Conservation (phyloP, 2,797 vertebrate genomes). For the Xenentodon cancila region DNA sequence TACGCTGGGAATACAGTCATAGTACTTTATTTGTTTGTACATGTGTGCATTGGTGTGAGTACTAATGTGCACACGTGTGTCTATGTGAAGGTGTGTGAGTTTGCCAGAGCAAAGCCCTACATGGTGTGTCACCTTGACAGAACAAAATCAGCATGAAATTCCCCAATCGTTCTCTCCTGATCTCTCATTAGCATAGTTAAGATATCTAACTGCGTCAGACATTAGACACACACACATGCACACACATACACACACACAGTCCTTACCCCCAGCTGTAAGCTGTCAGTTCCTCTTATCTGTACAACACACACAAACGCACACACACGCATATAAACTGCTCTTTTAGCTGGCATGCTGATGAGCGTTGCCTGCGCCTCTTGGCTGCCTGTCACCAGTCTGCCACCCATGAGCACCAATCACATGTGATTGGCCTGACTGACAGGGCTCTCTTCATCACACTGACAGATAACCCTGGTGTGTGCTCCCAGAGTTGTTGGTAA, state of each 20-base stretch:
- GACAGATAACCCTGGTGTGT: slow-evolving; percentile 80
- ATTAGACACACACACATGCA: slow-evolving; percentile 50
- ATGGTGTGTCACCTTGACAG: slow-evolving; percentile 77
- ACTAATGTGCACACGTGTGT: slow-evolving; percentile 6
- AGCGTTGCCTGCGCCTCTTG: slow-evolving; percentile 81
- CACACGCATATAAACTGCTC: slow-evolving; percentile 73
- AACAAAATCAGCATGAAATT: slow-evolving; percentile 80
- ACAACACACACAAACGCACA: slow-evolving; percentile 63
- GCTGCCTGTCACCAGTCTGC: slow-evolving; percentile 82
- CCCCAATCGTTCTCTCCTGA: slow-evolving; percentile 79
- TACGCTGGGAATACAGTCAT: slow-evolving; percentile 44
- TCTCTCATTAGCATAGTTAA: slow-evolving; percentile 84
- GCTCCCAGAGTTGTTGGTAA: slow-evolving; percentile 68
- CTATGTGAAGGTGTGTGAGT: slow-evolving; percentile 16
- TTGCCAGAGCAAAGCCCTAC: slow-evolving; percentile 52
- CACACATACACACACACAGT: slow-evolving; percentile 49
- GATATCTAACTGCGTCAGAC: slow-evolving; percentile 83
- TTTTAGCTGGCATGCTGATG: slow-evolving; percentile 82
- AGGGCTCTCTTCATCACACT: slow-evolving; percentile 78
- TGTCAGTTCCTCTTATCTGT: slow-evolving; percentile 83
- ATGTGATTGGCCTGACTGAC: slow-evolving; percentile 83
- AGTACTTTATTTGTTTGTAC: slow-evolving; percentile 50
- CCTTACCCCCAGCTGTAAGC: slow-evolving; percentile 82
- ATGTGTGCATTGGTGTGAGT: slow-evolving; percentile 37
- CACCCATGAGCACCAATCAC: slow-evolving; percentile 83